These are phyloP conservation scores for Bolinopsis microptera DNA, from an alignment of 37 sponge, comb jelly and placozoan species.

Conservation along the genomic window DNA sequence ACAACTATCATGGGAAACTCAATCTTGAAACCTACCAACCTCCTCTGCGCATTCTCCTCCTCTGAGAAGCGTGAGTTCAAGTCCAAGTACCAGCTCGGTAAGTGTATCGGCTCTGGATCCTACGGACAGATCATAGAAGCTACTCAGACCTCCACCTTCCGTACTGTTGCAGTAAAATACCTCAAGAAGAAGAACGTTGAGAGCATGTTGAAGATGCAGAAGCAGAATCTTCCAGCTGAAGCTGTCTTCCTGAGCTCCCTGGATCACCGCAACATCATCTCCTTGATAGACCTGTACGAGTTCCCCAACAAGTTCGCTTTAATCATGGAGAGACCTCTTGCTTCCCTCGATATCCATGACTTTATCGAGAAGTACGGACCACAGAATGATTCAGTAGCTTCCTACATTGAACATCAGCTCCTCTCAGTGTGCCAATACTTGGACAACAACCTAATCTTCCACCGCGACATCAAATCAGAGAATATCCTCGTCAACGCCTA, in stretches of 20 bases:
- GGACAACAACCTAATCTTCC: constrained; percentile 64
- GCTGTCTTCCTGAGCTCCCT: constrained; percentile 56
- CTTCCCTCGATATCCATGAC: constrained; percentile 3
- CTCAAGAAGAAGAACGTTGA: constrained; percentile 53
- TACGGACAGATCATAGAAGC: constrained; percentile 60
- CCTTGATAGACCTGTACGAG: constrained; percentile 45
- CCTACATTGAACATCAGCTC: constrained; percentile 14
- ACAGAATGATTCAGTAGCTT: constrained; percentile 14
- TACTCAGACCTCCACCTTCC: constrained; percentile 43
- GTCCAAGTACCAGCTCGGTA: constrained; percentile 49
- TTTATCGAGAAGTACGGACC: constrained; percentile 33
- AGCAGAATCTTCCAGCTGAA: constrained; percentile 57
- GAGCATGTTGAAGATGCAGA: constrained; percentile 17
- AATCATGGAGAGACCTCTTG: constrained; percentile 31
- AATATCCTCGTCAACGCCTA: constrained; percentile 54
- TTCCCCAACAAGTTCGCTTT: constrained; percentile 48
- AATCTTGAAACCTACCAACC: background rate
- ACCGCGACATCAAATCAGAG: constrained; percentile 59
- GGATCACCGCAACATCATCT: constrained; percentile 63
- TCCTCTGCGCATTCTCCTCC: background rate
- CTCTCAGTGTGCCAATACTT: constrained; percentile 30
- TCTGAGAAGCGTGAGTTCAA: constrained; percentile 1
- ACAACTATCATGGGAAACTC: background rate
- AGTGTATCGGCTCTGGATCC: constrained; percentile 8
- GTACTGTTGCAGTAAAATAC: constrained; percentile 41